Conservation (phyloP, 2,888 invertebrate genomes). For the Eutolmus rufibarbis region DNA sequence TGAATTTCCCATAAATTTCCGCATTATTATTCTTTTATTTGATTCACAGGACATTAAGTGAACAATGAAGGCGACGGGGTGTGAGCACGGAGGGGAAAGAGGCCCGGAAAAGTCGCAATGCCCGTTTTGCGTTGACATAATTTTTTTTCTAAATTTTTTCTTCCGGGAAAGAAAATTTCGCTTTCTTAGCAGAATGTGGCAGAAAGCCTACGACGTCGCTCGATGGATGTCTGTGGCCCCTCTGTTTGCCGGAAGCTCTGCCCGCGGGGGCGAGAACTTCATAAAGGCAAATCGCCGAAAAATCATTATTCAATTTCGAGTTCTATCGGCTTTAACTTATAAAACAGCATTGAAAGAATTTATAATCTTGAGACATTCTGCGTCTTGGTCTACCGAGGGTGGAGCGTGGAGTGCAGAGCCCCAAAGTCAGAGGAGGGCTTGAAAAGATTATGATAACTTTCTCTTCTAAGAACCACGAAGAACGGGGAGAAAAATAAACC, state of each 20-base stretch:
- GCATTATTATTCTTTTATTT: slow-evolving; percentile 33
- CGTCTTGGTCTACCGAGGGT: not conserved
- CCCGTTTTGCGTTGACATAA: not conserved
- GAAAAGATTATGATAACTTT: not conserved
- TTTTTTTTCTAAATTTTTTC: not conserved
- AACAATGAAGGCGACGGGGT: not conserved
- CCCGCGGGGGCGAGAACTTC: not conserved
- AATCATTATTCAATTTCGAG: slow-evolving; percentile 31
- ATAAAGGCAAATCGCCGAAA: slow-evolving; percentile 6
- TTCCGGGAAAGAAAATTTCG: not conserved
- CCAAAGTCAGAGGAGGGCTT: not conserved
- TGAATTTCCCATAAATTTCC: slow-evolving; percentile 27
- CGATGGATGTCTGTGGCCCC: not conserved
- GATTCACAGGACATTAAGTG: slow-evolving; percentile 16
- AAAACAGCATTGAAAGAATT: slow-evolving; percentile 14
- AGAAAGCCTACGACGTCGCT: not conserved
- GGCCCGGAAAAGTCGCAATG: not conserved
- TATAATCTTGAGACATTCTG: not conserved
- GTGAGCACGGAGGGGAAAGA: not conserved
- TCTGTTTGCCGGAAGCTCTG: not conserved
- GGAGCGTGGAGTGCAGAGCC: not conserved
- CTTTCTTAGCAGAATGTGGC: slow-evolving; percentile 2
- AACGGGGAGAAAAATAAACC: not conserved
- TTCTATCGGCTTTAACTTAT: not conserved
- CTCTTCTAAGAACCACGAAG: not conserved